Evolutionary conservation across 2,797 vertebrate genomes (phyloP), one percentile per base, ranked within the genome.

Genomic region (Takifugu rubripes): DNA sequence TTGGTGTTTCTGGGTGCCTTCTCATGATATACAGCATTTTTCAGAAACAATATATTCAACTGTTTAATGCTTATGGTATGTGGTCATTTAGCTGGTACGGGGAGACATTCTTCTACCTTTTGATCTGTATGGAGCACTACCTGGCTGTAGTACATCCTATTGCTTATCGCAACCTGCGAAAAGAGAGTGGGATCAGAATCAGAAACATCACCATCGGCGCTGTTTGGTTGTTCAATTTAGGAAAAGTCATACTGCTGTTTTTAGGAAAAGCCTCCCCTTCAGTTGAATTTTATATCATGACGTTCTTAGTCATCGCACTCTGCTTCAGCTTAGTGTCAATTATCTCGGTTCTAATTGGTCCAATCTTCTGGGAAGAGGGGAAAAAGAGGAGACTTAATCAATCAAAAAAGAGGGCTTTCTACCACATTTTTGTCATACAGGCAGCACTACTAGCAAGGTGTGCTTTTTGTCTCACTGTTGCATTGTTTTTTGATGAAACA

Each of bases 1-100:
- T 51, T 1, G 7, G 24, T 7, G 1, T 29, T 16, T n/a, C 24
- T 0, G 57, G 40, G 6, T n/a, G 0, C 1, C 2, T 11, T 2
- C 0, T 58, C 11, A 27, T 3, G 5, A 29, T 0, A 6, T 29
- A 1, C 2, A 27, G 49, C 25, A 2, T 25, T 4, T 8, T 25
- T 25, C 4, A 0, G 0, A 2, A 2, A 15, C 1, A 14, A 1
- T 0, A 1, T 14, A 0, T 0, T 1, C 12, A 14, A 26, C 1
- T 48, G 21, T 5, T 1, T 1, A 48, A 10, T 25, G 21, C n/a
- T 46, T 46, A 21, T 3, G 9, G 9, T 11, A 5, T 48, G 2
- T 48, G 3, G 1, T 3, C 1, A 9, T 25, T 25, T 25, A 8
- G 12, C 10, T 24, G n/a, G 46, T 24, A 48, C 21, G 52, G 36